These are phyloP conservation scores for Gallinago stenura DNA, from an alignment of 2,797 vertebrate genomes.

Conservation along the genomic window DNA sequence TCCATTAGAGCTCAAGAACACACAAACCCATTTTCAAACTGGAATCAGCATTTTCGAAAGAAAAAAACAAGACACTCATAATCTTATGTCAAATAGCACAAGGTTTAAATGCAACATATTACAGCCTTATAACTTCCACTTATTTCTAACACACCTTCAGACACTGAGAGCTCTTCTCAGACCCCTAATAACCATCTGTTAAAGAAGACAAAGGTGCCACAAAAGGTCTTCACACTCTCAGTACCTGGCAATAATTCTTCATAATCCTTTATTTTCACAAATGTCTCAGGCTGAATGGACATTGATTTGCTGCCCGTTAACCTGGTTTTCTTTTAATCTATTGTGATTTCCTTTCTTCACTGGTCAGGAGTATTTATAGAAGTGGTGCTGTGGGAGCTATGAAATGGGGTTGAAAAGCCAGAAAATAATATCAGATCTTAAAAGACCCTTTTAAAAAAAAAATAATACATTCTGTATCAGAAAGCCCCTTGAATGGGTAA, in stretches of 20 bases:
- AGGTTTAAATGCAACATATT: background rate
- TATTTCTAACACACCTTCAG: background rate
- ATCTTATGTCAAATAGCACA: background rate
- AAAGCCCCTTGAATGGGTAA: slow-evolving; percentile 36
- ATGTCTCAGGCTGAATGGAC: slow-evolving; percentile 47
- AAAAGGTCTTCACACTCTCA: background rate
- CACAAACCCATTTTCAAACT: background rate
- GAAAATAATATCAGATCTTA: slow-evolving; percentile 43
- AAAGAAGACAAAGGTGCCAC: background rate
- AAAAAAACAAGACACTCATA: rapidly evolving
- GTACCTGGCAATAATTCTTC: slow-evolving; percentile 46
- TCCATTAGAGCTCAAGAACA: background rate
- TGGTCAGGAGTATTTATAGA: slow-evolving; percentile 35
- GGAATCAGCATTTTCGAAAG: background rate
- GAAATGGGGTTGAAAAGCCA: slow-evolving; percentile 47
- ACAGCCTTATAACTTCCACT: background rate
- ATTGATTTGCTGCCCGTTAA: slow-evolving; percentile 52
- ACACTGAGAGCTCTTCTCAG: background rate
- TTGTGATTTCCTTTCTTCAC: slow-evolving; percentile 36
- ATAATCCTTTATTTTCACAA: slow-evolving; percentile 61
- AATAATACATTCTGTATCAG: background rate
- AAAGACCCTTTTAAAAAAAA: background rate
- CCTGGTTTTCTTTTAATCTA: slow-evolving; percentile 53
- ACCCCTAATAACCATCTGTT: background rate
- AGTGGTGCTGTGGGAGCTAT: background rate